Base-by-base conservation (phyloP, 2,797 vertebrate genomes). In the Lindbergichthys nudifrons region DNA sequence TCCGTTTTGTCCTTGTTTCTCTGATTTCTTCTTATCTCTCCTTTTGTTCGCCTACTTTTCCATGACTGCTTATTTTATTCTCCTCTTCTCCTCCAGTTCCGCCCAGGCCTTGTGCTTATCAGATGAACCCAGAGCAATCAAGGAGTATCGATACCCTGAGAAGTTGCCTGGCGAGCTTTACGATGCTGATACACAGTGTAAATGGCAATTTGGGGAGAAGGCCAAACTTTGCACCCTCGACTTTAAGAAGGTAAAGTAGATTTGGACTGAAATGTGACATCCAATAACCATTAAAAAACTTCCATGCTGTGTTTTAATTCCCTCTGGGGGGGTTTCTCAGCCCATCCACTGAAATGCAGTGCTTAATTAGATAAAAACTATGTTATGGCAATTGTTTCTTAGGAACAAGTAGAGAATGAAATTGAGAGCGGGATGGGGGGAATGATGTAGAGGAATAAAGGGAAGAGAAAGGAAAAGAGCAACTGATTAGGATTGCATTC, bases 191-290 rank as follows among this genome's bases (percentile, higher is more conserved):
- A 97, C 95, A 0, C 97, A 98, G 88, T 98, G 97, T 94, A 97
- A 96, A 88, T 98, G 97, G 97, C 97, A 97, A 80, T 97, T 98
- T 59, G 97, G 97, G 66, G 96, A 96, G 85, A 97, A 96, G 86
- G 97, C 97, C 91, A 97, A 96, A 86, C 95, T 97, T 75, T 98
- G 97, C 90, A 96, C 95, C 77, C 93, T 97, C 63, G 94, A 96
- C 85, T 96, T 97, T 58, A 96, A 96, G 89, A 98, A 98, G 96
- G 97, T 95, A 94, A 93, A 87, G 43, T 21, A n/a, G 15, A 79
- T 68, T 74, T 70, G 54, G 18, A 52, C 14, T 62, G 5, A 26
- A 4, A 66, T 45, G 59, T 75, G 64, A 65, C 39, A 56, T 39
- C 18, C 43, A 36, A 73, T 67, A 45, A 45, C 41, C 12, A 67